These are phyloP conservation scores for Tokudaia tokunoshimensis DNA, from an alignment of 2,797 vertebrate genomes.

Conservation along the genomic window DNA sequence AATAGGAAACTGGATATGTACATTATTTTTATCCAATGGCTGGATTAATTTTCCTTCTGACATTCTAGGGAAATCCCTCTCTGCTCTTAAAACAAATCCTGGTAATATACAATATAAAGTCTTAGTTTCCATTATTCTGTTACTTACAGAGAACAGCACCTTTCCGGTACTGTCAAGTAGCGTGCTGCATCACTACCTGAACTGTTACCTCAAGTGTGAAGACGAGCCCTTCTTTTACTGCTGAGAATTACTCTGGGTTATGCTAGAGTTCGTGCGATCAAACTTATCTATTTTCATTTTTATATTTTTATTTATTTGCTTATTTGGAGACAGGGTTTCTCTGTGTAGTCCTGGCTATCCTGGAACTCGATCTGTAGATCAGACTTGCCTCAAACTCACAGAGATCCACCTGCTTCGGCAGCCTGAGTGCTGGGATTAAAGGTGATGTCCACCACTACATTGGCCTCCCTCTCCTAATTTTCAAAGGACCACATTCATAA, in stretches of 20 bases:
- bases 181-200: not conserved
- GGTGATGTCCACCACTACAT: not conserved
- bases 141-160: slow-evolving; percentile 47
- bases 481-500: slow-evolving; percentile 13
- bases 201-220: not conserved
- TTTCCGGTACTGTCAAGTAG: slow-evolving; percentile 17
- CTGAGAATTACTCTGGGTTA: slow-evolving; percentile 20
- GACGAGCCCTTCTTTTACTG: not conserved
- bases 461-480: not conserved
- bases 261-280: not conserved
- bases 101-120: not conserved
- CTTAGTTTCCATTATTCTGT: slow-evolving; percentile 44
- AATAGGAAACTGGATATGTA: not conserved
- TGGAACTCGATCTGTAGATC: not conserved
- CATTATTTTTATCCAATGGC: not conserved
- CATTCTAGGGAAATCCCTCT: slow-evolving; percentile 6
- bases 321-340: not conserved
- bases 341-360: not conserved
- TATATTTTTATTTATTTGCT: not conserved
- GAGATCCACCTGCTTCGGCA: not conserved
- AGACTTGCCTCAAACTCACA: not conserved
- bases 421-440: not conserved
- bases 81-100: slow-evolving; percentile 30
- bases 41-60: slow-evolving; percentile 48
- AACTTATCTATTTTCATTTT: not conserved